Conservation (phyloP, 2,113 vertebrate genomes). For the Platichthys stellatus region DNA sequence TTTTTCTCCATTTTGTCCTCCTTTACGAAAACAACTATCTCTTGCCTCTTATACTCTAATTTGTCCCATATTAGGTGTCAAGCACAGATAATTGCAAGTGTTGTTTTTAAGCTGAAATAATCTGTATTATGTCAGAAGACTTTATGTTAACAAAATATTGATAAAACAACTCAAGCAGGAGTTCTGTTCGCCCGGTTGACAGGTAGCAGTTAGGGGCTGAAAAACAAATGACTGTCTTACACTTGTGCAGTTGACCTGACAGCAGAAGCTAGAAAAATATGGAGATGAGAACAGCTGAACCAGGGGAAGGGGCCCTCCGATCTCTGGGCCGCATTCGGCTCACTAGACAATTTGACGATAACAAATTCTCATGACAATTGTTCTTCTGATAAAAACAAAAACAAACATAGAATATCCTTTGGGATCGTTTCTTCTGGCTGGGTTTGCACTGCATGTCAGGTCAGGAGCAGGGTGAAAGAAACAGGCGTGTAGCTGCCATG, state of each 20-base stretch:
- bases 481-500: neutral
- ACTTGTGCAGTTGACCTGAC: neutral
- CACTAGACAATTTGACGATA: neutral
- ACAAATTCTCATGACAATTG: neutral
- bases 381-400: neutral
- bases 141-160: neutral
- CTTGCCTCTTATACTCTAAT: neutral
- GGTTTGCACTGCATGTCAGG: neutral
- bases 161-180: neutral
- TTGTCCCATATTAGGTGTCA: neutral
- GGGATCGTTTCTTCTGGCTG: too few relatives aligned
- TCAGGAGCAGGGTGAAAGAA: too few relatives aligned
- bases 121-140: neutral
- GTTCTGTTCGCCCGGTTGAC: neutral
- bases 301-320: neutral
- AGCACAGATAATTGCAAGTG: neutral
- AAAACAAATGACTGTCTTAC: conserved; percentile 7
- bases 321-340: neutral
- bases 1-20: neutral
- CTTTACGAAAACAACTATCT: neutral
- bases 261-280: neutral
- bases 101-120: neutral
- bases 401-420: too few relatives aligned
- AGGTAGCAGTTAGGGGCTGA: neutral
- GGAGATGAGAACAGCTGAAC: neutral